Percentiles rank a stretch among this genome's conserved stretches.
These are phyloP conservation scores for Drosophila lacteicornis DNA, from an alignment of 1,140 invertebrate species.

Conservation along the genomic window DNA sequence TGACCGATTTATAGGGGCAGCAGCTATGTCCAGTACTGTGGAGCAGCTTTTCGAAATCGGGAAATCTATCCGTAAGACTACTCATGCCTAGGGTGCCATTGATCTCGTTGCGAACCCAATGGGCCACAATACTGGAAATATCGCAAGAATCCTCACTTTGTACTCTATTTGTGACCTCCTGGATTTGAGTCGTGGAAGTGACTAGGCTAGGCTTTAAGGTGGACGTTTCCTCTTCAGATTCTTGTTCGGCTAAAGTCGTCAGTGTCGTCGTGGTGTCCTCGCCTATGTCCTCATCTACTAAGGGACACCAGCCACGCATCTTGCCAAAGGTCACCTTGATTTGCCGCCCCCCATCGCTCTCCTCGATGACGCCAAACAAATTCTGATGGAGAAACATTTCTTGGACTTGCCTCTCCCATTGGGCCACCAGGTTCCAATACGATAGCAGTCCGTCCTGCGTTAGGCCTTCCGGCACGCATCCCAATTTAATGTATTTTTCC, in stretches of 20 bases:
- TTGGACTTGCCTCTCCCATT: constrained; percentile 36
- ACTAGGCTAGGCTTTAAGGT: not conserved
- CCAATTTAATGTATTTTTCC: not conserved
- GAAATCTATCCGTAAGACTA: not conserved
- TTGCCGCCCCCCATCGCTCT: not conserved
- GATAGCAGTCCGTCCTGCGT: not conserved
- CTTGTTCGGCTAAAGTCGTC: not conserved
- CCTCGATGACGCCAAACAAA: constrained; percentile 8
- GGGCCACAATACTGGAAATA: not conserved
- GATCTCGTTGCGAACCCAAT: constrained; percentile 48
- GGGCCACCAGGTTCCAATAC: constrained; percentile 15
- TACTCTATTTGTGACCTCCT: too few relatives aligned
- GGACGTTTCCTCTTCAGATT: not conserved
- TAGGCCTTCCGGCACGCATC: constrained; percentile 25
- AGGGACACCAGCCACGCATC: constrained; percentile 8
- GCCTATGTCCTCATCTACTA: not conserved
- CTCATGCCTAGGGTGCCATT: not conserved
- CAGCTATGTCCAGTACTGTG: constrained; percentile 6
- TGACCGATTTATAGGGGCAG: constrained; percentile 46
- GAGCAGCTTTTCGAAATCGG: constrained; percentile 1
- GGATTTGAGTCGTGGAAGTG: too few relatives aligned
- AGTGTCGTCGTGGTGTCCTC: not conserved
- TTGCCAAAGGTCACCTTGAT: constrained; percentile 28
- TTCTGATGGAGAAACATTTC: constrained; percentile 22
- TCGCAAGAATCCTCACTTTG: not conserved